Conservation (phyloP, 2,113 vertebrate species). For the Phainopepla nitens region DNA sequence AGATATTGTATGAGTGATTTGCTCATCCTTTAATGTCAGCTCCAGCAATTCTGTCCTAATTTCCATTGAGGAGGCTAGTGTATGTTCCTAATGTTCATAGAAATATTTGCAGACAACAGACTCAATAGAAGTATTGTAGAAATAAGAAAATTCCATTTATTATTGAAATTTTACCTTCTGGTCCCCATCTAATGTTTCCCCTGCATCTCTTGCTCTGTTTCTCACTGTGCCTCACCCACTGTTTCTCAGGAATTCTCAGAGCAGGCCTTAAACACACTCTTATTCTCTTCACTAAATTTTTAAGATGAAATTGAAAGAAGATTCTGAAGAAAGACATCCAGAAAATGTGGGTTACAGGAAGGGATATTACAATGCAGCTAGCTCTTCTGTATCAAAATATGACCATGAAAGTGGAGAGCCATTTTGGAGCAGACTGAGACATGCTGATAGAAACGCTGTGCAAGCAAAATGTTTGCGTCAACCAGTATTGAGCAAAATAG, state of each 20-base stretch:
- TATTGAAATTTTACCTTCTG: neutral
- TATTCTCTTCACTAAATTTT: neutral
- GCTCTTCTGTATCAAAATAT: neutral
- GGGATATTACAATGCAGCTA: neutral
- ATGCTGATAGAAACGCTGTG: neutral
- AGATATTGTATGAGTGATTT: neutral
- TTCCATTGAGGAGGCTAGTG: neutral
- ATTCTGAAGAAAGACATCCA: neutral
- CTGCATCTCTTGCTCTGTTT: neutral
- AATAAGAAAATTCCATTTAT: neutral
- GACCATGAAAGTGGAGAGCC: neutral
- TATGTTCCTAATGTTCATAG: neutral
- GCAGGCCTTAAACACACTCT: rapidly evolving
- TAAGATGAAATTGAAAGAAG: neutral
- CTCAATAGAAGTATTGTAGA: neutral
- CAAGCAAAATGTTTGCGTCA: neutral
- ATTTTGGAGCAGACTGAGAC: neutral
- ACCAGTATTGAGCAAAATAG: neutral
- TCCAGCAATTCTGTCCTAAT: neutral
- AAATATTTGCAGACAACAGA: neutral
- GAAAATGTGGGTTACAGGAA: neutral
- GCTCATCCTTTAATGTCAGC: neutral
- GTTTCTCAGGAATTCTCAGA: neutral
- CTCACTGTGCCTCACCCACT: neutral
- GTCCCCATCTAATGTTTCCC: neutral